phyloP scores from a whole-genome alignment of 2,797 vertebrate species.

The Intellagama lesueurii region DNA sequence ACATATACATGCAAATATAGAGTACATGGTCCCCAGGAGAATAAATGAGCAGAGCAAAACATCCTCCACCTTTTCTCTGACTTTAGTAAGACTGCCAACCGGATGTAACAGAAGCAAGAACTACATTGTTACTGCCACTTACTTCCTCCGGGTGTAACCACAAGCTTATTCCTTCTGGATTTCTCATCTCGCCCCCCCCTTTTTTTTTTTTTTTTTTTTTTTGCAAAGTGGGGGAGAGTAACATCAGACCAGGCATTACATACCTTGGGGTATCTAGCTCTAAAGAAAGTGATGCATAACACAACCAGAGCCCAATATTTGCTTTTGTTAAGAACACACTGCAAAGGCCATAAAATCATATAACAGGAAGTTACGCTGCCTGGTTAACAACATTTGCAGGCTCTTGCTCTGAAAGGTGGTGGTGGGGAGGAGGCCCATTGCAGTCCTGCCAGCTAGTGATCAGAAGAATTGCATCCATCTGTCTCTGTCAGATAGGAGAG shows the following conservation, averaged over 20 bases:
- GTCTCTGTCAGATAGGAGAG: background rate
- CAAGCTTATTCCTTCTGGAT: background rate
- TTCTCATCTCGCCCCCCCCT: background rate
- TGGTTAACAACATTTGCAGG: conserved; percentile 15
- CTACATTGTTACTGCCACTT: conserved; percentile 1
- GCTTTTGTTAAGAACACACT: conserved; percentile 34
- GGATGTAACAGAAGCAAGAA: conserved; percentile 2
- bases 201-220: background rate
- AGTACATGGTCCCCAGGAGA: background rate
- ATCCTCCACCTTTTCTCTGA: background rate
- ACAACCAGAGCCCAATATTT: conserved; percentile 6
- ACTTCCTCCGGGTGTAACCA: background rate
- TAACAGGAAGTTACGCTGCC: conserved; percentile 36
- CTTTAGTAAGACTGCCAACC: background rate
- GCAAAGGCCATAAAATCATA: conserved; percentile 30
- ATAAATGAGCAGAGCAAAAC: background rate
- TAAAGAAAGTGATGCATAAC: conserved; percentile 6
- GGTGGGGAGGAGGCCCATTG: background rate
- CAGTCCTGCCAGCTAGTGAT: background rate
- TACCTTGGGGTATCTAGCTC: background rate
- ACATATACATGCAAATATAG: background rate
- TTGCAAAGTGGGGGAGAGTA: background rate
- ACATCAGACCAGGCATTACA: background rate
- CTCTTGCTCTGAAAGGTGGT: background rate
- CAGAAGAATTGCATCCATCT: background rate